Conservation (phyloP, 2,888 invertebrate genomes). For the Drosophila siamana region DNA sequence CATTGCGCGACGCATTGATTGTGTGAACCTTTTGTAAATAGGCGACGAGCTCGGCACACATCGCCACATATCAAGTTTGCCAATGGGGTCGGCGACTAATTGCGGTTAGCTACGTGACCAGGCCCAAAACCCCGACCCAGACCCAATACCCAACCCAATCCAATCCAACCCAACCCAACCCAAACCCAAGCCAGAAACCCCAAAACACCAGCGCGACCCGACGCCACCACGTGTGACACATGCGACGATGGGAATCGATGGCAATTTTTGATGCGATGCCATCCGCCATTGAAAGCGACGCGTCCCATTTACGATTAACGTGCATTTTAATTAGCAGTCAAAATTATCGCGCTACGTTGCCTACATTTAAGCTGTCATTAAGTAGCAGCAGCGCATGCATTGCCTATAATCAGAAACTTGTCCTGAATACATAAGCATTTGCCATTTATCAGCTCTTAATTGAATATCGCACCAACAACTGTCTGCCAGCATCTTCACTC, state of each 20-base stretch:
- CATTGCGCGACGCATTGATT: conserved; percentile 74
- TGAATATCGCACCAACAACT: too few relatives aligned
- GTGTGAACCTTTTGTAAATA: conserved; percentile 76
- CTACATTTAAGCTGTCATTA: conserved; percentile 42
- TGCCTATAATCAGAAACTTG: conserved; percentile 25
- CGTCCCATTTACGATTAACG: conserved; percentile 69
- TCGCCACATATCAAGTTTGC: conserved; percentile 59
- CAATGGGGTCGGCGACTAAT: conserved; percentile 75
- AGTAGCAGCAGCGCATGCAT: conserved; percentile 6
- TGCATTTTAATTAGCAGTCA: conserved; percentile 70
- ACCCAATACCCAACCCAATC: conserved; percentile 15
- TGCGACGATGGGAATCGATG: conserved; percentile 11
- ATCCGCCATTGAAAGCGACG: conserved; percentile 36
- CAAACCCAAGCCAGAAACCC: neutral
- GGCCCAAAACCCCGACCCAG: conserved; percentile 26
- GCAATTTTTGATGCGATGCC: conserved; percentile 49
- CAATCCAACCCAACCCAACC: conserved; percentile 16
- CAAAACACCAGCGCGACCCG: conserved; percentile 1
- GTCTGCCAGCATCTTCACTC: too few relatives aligned
- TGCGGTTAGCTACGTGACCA: conserved; percentile 75
- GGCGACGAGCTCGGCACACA: conserved; percentile 44
- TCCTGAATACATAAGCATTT: conserved; percentile 14
- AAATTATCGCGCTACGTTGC: conserved; percentile 45
- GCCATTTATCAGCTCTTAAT: conserved; percentile 14
- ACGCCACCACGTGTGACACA: conserved; percentile 37